Percentiles rank a stretch among this genome's conserved stretches.
Evolutionary conservation across 2,888 invertebrate species (phyloP).

Genomic region (Papilio elwesi): DNA sequence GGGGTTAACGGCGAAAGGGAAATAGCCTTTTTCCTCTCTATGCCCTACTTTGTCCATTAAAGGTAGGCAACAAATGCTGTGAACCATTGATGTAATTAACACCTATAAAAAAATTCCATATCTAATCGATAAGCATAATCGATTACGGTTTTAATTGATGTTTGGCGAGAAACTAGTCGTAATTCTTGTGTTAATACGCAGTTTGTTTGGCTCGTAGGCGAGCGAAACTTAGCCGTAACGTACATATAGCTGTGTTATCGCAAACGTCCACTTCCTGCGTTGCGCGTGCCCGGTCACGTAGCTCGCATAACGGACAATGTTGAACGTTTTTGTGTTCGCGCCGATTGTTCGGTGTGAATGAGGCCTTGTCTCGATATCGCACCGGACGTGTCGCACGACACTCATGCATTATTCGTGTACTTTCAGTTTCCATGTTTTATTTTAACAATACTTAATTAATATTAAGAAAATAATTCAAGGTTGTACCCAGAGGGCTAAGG

Average conservation of each 20-base stretch:
- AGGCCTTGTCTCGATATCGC: conserved; percentile 48
- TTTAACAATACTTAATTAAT: background rate
- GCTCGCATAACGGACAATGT: conserved; percentile 50
- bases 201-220: conserved; percentile 25
- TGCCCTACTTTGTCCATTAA: too few relatives aligned
- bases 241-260: conserved; percentile 48
- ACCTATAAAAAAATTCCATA: background rate
- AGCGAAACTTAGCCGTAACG: conserved; percentile 41
- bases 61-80: too few relatives aligned
- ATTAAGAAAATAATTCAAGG: background rate
- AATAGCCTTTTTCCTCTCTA: too few relatives aligned
- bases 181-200: conserved; percentile 15
- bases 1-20: too few relatives aligned
- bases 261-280: conserved; percentile 48
- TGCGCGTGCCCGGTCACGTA: conserved; percentile 50
- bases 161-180: conserved; percentile 15
- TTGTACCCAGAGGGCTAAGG: background rate
- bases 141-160: conserved; percentile 2
- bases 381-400: conserved; percentile 48
- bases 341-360: conserved; percentile 47
- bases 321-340: conserved; percentile 44
- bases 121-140: background rate
- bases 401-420: conserved; percentile 28
- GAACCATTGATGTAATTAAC: background rate
- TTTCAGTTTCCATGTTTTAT: conserved; percentile 17